A percentile compares a stretch with the other conserved stretches of the same genome.
phyloP scores from a whole-genome alignment of 2,888 invertebrate species.

The Caenorhabditis imperialis region DNA sequence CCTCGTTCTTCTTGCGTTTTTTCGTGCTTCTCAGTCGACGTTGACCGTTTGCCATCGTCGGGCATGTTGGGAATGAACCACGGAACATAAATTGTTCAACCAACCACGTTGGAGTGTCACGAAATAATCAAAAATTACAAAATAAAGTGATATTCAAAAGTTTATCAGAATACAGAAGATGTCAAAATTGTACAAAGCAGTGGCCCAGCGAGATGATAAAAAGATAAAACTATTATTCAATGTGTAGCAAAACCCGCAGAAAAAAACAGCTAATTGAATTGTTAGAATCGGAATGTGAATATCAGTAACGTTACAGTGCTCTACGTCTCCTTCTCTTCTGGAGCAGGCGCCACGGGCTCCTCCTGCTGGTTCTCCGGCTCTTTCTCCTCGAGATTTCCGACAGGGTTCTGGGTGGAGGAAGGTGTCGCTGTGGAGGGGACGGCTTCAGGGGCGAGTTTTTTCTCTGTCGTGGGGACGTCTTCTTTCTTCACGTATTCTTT shows the following conservation, averaged over 20 bases:
- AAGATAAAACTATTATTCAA: conserved; percentile 31
- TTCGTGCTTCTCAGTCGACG: no score
- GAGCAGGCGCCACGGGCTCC: conserved; percentile 23
- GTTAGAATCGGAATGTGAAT: conserved; percentile 3
- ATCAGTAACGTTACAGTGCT: background rate
- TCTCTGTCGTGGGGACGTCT: background rate
- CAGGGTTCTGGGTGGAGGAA: conserved; percentile 21
- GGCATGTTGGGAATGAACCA: no score
- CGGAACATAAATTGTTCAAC: no score
- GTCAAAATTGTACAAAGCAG: background rate
- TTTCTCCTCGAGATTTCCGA: conserved; percentile 32
- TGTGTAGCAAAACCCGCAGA: conserved; percentile 25
- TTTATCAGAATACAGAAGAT: background rate
- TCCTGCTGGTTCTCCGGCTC: conserved; percentile 29
- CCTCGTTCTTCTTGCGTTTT: no score
- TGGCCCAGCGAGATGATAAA: background rate
- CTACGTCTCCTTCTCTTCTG: conserved; percentile 38
- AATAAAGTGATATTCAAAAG: background rate
- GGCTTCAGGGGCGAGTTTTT: background rate
- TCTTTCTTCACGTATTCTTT: conserved; percentile 16
- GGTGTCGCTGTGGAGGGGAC: conserved; percentile 6
- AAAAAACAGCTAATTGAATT: conserved; percentile 6
- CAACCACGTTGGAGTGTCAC: no score
- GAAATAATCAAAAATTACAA: no score
- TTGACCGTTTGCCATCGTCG: no score